Conservation (phyloP, 2,113 vertebrate species). For the Labrus mixtus region DNA sequence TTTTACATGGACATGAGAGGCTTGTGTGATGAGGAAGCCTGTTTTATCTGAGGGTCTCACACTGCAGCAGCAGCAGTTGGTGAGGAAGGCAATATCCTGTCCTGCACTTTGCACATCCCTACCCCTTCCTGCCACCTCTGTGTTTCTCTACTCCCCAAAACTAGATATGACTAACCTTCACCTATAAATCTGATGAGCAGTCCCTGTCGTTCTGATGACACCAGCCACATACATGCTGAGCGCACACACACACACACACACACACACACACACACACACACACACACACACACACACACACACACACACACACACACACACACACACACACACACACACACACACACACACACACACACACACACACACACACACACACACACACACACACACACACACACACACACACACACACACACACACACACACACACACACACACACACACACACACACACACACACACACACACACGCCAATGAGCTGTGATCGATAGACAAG, state of each 20-base stretch:
- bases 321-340: too few relatives aligned
- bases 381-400: too few relatives aligned
- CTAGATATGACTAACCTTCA: slow-evolving; percentile 9
- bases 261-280: too few relatives aligned
- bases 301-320: too few relatives aligned
- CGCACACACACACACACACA: background rate
- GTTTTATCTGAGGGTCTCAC: slow-evolving; percentile 52
- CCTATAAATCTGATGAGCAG: slow-evolving; percentile 37
- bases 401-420: too few relatives aligned
- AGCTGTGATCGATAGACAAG: slow-evolving; percentile 37
- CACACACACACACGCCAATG: slow-evolving; percentile 10
- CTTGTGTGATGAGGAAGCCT: slow-evolving; percentile 3
- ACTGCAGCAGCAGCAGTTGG: slow-evolving; percentile 52
- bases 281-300: too few relatives aligned
- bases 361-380: too few relatives aligned
- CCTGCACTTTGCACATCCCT: slow-evolving; percentile 16
- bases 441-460: too few relatives aligned
- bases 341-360: too few relatives aligned
- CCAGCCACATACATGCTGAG: slow-evolving; percentile 18
- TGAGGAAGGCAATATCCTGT: slow-evolving; percentile 51
- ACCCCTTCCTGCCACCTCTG: slow-evolving; percentile 26
- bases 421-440: too few relatives aligned
- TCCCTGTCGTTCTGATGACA: slow-evolving; percentile 11
- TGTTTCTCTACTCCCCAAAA: background rate
- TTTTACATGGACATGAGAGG: slow-evolving; percentile 20